Percentiles rank a stretch among this genome's conserved stretches.
phyloP scores from a whole-genome alignment of 2,888 invertebrate species.

The Mythimna lalbum region DNA sequence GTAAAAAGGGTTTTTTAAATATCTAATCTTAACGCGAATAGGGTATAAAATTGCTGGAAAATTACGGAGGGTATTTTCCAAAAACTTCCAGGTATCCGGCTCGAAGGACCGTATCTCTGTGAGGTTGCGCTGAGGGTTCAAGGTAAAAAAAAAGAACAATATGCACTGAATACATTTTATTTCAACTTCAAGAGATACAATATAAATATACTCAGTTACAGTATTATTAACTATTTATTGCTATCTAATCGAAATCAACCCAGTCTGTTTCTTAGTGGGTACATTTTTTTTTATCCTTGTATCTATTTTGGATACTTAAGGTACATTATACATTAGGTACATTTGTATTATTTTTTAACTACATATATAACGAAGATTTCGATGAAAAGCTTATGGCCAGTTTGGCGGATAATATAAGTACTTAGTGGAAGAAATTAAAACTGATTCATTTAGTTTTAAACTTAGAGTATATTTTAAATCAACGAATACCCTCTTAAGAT shows the following conservation, averaged over 20 bases:
- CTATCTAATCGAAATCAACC: conserved; percentile 64
- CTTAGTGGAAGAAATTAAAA: conserved; percentile 12
- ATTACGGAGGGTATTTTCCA: neutral
- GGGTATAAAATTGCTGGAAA: neutral
- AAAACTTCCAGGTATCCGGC: neutral
- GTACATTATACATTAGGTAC: conserved; percentile 52
- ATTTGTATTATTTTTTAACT: conserved; percentile 30
- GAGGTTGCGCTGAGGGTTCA: neutral
- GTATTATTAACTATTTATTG: conserved; percentile 58
- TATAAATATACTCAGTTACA: conserved; percentile 35
- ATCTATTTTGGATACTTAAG: conserved; percentile 48
- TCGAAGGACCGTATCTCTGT: neutral
- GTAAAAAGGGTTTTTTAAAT: no score
- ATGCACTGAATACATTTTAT: conserved; percentile 55
- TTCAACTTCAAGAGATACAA: conserved; percentile 54
- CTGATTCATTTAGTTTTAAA: neutral
- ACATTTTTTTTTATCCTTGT: conserved; percentile 61
- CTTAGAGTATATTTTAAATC: neutral
- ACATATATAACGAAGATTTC: neutral
- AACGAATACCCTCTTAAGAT: neutral
- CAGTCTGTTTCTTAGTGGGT: conserved; percentile 68
- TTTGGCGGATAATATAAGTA: neutral
- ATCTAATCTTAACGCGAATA: no score
- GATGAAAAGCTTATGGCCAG: neutral
- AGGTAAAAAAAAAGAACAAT: conserved; percentile 9